Conservation (phyloP, 2,797 vertebrate species). For the Percopsis omiscomaycus region DNA sequence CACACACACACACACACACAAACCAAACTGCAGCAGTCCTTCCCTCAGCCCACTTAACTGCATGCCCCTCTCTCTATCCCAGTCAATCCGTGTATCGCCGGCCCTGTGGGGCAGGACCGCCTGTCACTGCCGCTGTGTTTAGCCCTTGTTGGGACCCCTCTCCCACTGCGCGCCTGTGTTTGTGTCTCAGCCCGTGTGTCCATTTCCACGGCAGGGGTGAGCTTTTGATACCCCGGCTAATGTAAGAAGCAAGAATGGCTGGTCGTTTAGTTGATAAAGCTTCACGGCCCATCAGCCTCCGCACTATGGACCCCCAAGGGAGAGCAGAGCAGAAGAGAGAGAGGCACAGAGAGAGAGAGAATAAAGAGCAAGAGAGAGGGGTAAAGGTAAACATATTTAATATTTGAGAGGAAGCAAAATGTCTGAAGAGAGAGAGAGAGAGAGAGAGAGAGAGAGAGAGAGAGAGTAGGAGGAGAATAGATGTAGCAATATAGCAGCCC, state of each 20-base stretch:
- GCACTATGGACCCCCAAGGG: constrained; percentile 35
- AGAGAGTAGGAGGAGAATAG: constrained; percentile 32
- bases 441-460: constrained; percentile 6
- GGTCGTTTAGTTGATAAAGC: constrained; percentile 61
- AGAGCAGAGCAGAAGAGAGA: constrained; percentile 50
- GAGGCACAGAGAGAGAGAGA: constrained; percentile 31
- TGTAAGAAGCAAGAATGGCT: constrained; percentile 53
- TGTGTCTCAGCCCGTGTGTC: constrained; percentile 14
- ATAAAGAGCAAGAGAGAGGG: background rate
- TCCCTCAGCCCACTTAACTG: constrained; percentile 10
- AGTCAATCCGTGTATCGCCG: constrained; percentile 32
- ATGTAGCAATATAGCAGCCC: constrained; percentile 51
- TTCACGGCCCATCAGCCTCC: constrained; percentile 44
- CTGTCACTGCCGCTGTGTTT: constrained; percentile 15
- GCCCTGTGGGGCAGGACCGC: constrained; percentile 39
- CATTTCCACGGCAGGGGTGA: constrained; percentile 40
- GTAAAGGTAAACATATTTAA: background rate
- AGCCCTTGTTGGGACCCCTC: constrained; percentile 21
- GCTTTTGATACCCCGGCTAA: constrained; percentile 42
- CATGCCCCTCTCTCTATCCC: constrained; percentile 26
- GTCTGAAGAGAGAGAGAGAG: background rate
- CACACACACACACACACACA: constrained; percentile 2
- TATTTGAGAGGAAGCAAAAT: background rate
- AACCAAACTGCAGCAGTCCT: constrained; percentile 4
- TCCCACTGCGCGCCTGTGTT: background rate